Evolutionary conservation across 2,113 vertebrate species (phyloP), one percentile per base, ranked within the genome.

Genomic region (Mandrillus leucophaeus): DNA sequence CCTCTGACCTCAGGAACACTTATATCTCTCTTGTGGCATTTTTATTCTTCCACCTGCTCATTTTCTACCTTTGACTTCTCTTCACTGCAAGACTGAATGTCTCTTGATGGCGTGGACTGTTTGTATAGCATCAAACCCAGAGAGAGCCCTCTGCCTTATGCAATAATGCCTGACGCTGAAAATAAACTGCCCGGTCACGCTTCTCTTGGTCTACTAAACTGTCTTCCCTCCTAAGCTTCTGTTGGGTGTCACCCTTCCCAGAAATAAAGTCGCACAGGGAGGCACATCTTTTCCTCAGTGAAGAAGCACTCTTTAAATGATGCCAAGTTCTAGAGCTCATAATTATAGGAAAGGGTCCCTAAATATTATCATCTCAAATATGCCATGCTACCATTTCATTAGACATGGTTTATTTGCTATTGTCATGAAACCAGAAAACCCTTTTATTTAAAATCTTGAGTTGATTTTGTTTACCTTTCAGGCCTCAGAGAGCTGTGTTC

Each of bases 381-480:
- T 16, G 43, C 30, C 1, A 3, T 3, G 16, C 64, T 22, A 32
- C 64, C 17, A 14, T 91, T 57, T 79, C 55, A 80, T 50, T 18
- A 92, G 35, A 30, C 16, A 2, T 3, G 0, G 27, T 75, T 90
- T 78, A 55, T 55, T 66, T 16, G 50, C 30, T 40, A 13, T 59
- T 95, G 90, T 81, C 72, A 35, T 3, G 64, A 92, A 79, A 72
- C 59, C 17, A 38, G 91, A 45, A 95, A 83, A 78, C 40, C 7
- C 25, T 66, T 66, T 79, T 38, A 32, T 40, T 50, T 83, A n/a
- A 83, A 80, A 94, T 81, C 57, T 50, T 35, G 64, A n/a, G 43
- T 59, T 59, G 50, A 35, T 75, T 97, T 95, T 96, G 68, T 90
- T 91, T 73, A 84, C 78, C 83, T 83, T 40, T 30, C 9, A 40